A percentile compares a stretch with the other conserved stretches of the same genome.
Conservation (phyloP, 2,888 invertebrate species). For the Rhopalosiphum nymphaeae region DNA sequence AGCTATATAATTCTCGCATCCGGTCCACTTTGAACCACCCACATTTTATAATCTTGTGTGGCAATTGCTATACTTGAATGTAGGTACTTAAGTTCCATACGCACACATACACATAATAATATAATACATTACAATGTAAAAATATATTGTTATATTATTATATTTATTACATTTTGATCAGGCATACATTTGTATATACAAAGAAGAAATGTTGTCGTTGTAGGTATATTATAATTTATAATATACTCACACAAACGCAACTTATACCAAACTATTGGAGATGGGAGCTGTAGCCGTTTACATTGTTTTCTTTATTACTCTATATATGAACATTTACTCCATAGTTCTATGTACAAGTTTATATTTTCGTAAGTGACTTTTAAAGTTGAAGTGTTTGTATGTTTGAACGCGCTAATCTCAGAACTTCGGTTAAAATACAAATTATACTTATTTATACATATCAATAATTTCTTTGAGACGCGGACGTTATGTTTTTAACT, state of each 20-base stretch:
- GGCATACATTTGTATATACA: not conserved
- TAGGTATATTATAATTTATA: not conserved
- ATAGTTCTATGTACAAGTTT: not conserved
- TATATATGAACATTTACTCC: not conserved
- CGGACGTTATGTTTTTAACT: too few species aligned
- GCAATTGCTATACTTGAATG: not conserved
- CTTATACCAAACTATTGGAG: not conserved
- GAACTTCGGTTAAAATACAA: too few species aligned
- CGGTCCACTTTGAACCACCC: not conserved
- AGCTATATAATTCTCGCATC: not conserved
- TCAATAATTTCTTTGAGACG: too few species aligned
- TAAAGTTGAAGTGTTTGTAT: too few species aligned
- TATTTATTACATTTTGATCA: not conserved
- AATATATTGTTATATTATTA: not conserved
- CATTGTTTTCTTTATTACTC: not conserved
- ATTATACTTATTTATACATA: too few species aligned
- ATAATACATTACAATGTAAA: not conserved
- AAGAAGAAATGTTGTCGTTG: not conserved
- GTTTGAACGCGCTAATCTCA: too few species aligned
- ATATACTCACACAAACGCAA: not conserved
- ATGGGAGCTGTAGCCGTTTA: not conserved
- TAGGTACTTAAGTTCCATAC: not conserved
- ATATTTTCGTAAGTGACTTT: not conserved
- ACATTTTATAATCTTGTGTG: not conserved
- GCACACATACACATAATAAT: not conserved